Evolutionary conservation across 1,140 invertebrate genomes (phyloP).

Genomic region (Megathymus violae): DNA sequence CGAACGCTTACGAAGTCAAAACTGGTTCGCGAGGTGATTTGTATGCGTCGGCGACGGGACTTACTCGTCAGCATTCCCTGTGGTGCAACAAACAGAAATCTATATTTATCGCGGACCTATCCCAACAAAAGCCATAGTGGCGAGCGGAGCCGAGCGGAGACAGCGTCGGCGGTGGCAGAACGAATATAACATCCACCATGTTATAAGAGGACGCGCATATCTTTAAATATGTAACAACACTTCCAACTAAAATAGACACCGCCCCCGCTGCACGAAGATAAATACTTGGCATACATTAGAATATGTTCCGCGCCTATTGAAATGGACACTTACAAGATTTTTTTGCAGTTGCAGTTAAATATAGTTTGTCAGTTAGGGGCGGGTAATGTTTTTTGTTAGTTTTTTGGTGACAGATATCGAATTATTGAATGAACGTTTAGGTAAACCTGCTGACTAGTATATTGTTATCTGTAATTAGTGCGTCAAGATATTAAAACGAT

Average conservation of each 20-base stretch:
- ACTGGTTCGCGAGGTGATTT: slow-evolving; percentile 17
- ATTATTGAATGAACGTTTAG: too few relatives aligned
- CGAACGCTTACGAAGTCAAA: slow-evolving; percentile 1
- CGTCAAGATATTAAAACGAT: too few relatives aligned
- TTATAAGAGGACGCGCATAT: slow-evolving; percentile 18
- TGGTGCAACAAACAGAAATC: slow-evolving; percentile 20
- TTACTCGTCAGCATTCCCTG: slow-evolving; percentile 26
- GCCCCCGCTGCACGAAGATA: slow-evolving; percentile 25
- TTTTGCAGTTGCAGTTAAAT: too few relatives aligned
- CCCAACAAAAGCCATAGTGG: slow-evolving; percentile 32
- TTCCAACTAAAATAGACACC: slow-evolving; percentile 25
- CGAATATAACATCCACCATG: slow-evolving; percentile 22
- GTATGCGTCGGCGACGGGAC: neutral
- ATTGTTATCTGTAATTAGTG: too few relatives aligned
- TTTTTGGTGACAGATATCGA: too few relatives aligned
- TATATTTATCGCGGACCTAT: slow-evolving; percentile 32
- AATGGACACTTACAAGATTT: too few relatives aligned
- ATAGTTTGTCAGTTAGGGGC: too few relatives aligned
- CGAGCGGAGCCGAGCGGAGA: slow-evolving; percentile 7
- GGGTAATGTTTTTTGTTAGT: too few relatives aligned
- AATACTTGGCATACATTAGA: neutral
- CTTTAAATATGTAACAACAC: slow-evolving; percentile 26
- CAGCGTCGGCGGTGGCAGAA: too few relatives aligned
- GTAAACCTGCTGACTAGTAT: too few relatives aligned
- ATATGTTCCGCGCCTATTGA: too few relatives aligned